Conservation (phyloP, 30 jellyfish, hydroid and myxozoan species). For the Morbakka virulenta region DNA sequence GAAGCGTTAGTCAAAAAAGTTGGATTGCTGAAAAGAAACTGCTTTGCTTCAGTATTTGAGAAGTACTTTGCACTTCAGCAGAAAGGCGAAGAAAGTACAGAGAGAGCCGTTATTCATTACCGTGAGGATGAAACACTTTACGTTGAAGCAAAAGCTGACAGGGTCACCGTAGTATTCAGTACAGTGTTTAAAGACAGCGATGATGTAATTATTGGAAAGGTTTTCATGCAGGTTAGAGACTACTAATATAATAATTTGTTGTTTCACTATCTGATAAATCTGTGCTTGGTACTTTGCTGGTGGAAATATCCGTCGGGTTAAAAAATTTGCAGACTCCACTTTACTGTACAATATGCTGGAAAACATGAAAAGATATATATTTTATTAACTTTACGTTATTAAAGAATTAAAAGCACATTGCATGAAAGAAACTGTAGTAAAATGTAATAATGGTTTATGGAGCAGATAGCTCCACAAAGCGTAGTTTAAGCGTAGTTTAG, state of each 20-base stretch:
- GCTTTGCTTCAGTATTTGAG: constrained; percentile 97
- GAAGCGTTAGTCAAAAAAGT: constrained; percentile 85
- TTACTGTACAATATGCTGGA: not conserved
- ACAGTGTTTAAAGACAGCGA: constrained; percentile 96
- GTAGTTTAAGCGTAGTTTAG: no score
- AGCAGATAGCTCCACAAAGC: no score
- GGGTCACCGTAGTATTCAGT: constrained; percentile 93
- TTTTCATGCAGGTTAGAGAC: constrained; percentile 84
- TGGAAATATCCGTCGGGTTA: not conserved
- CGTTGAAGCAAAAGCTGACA: constrained; percentile 88
- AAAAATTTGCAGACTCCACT: no score
- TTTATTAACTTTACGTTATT: not conserved
- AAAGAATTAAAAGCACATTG: no score
- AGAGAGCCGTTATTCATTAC: constrained; percentile 89
- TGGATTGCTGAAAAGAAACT: constrained; percentile 88
- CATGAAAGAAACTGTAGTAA: no score
- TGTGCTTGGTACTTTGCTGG: not conserved
- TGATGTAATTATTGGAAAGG: constrained; percentile 98
- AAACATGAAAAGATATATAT: not conserved
- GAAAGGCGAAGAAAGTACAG: constrained; percentile 55
- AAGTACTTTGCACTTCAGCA: constrained; percentile 73
- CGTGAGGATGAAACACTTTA: constrained; percentile 99
- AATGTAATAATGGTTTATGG: no score
- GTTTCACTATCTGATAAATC: no score
- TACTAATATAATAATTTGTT: not conserved